Evolutionary conservation across 2,797 vertebrate genomes (phyloP), one percentile per base, ranked within the genome.

Genomic region (Hyperoplus immaculatus): DNA sequence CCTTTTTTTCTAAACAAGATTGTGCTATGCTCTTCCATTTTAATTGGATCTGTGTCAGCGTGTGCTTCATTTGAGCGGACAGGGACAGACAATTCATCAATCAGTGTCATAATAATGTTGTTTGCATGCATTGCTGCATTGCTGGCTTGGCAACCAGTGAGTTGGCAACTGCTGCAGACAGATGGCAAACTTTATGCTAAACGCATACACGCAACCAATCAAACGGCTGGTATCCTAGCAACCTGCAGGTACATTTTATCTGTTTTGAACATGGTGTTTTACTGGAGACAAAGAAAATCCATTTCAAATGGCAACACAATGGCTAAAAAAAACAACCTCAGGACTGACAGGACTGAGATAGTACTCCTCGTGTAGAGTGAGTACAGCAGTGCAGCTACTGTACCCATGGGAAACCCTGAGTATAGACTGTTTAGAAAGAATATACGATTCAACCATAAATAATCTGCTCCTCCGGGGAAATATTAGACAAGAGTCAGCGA

Each of bases 21-120:
- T 8, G 18, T 53, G 75, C 43, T 77, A 54, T 56, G 60, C 61
- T 69, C 54, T 62, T 88, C 81, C 64, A 38, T 74, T 91, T 87
- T 80, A 90, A 87, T 85, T 86, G 80, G 75, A 69, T 81, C 59
- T 74, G 75, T 78, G 82, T 86, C 85, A 57, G 49, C 0, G 29
- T 67, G 50, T 15, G 75, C 80, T 79, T 83, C 56, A 70, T 80
- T 86, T 81, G 69, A 78, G 69, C 57, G 76, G 83, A 85, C 80
- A 77, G 46, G 39, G 45, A 75, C 10, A 1, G 53, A 42, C 60
- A 38, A 63, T 67, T 79, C 76, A 84, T 87, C 81, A 67, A 68
- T 89, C 81, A 68, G 68, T 68, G 82, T 81, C 85, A 74, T 64
- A 36, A 74, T 64, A 36, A 75, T 39, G 68, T 54, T 58, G 87